phyloP scores from a whole-genome alignment of 2,888 invertebrate genomes.

The Drosophila picticornis region DNA sequence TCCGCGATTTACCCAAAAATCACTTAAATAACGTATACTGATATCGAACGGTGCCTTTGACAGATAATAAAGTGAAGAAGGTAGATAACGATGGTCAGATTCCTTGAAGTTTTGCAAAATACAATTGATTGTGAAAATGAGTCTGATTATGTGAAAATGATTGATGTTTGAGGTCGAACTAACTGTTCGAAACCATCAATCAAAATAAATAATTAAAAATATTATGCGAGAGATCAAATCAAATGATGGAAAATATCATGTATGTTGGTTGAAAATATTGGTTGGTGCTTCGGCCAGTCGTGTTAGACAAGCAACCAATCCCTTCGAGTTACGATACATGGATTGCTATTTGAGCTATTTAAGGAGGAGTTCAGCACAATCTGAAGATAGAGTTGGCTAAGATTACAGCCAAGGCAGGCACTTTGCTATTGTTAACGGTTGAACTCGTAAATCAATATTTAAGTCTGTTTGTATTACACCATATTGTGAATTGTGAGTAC shows the following conservation, averaged over 20 bases:
- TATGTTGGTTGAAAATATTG: too few relatives aligned
- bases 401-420: not conserved
- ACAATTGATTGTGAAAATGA: not conserved
- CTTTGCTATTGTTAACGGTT: slow-evolving; percentile 73
- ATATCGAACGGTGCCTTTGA: slow-evolving; percentile 39
- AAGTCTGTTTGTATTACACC: slow-evolving; percentile 62
- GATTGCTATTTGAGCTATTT: not conserved
- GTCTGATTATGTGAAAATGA: too few relatives aligned
- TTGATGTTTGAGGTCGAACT: not conserved
- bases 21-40: slow-evolving; percentile 4
- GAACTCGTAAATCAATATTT: slow-evolving; percentile 76
- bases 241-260: too few relatives aligned
- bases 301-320: too few relatives aligned
- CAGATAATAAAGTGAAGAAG: slow-evolving; percentile 27
- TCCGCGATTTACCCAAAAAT: slow-evolving; percentile 18
- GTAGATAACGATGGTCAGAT: slow-evolving; percentile 20
- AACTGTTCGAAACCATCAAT: not conserved
- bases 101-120: not conserved
- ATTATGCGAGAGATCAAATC: too few relatives aligned
- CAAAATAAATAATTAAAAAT: not conserved
- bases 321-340: not conserved
- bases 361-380: not conserved
- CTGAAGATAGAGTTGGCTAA: not conserved
- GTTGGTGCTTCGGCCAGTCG: too few relatives aligned
- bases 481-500: slow-evolving; percentile 58